A percentile compares a stretch with the other conserved stretches of the same genome.
These are phyloP conservation scores for Eumaeus atala DNA, from an alignment of 1,140 invertebrate genomes.

Conservation along the genomic window DNA sequence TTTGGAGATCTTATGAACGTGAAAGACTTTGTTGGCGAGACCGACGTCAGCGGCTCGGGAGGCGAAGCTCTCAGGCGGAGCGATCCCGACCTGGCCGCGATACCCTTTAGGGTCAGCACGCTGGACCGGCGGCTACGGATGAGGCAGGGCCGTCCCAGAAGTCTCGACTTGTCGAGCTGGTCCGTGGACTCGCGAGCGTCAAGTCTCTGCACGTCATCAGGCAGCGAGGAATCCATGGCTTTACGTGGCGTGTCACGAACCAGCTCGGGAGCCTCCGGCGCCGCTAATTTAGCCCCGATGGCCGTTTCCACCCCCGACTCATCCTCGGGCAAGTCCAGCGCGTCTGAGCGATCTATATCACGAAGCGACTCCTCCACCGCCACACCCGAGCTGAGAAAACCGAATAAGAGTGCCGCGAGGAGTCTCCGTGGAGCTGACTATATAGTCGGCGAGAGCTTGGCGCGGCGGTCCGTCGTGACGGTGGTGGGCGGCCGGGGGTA, in stretches of 20 bases:
- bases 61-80: conserved; percentile 84
- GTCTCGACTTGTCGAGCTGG: conserved; percentile 89
- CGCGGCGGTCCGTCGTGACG: conserved; percentile 86
- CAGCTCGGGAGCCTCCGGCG: conserved; percentile 81
- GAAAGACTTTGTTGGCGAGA: conserved; percentile 89
- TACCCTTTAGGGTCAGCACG: conserved; percentile 86
- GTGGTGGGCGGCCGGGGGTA: conserved; percentile 92
- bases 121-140: conserved; percentile 85
- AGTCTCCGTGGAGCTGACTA: conserved; percentile 61
- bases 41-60: conserved; percentile 80
- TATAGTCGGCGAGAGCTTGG: conserved; percentile 67
- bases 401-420: conserved; percentile 42
- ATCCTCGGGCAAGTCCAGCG: conserved; percentile 44
- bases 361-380: conserved; percentile 53
- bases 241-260: conserved; percentile 81
- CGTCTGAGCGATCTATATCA: conserved; percentile 56
- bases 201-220: conserved; percentile 85
- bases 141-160: conserved; percentile 86
- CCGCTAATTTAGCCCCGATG: conserved; percentile 50
- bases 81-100: conserved; percentile 87
- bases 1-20: conserved; percentile 93
- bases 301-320: conserved; percentile 56
- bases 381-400: conserved; percentile 25
- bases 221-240: conserved; percentile 86
- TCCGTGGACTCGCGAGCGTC: conserved; percentile 90